phyloP scores from a whole-genome alignment of 2,797 vertebrate genomes.

The Pseudochirops corinnae region DNA sequence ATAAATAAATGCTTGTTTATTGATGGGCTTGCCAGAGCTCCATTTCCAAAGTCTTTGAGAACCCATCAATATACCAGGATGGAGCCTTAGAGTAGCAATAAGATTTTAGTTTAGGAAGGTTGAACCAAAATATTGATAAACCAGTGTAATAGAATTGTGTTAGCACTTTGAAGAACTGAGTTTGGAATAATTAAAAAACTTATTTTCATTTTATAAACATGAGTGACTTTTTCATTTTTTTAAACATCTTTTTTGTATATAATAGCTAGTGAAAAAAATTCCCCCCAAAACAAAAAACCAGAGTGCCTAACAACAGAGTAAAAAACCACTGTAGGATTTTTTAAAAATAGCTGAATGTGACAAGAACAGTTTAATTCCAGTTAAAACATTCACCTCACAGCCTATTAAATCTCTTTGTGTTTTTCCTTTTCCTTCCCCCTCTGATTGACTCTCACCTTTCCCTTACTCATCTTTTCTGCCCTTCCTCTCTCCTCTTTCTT shows the following conservation, averaged over 20 bases:
- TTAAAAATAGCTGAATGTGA: conserved; percentile 49
- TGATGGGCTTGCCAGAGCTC: not conserved
- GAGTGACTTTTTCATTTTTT: not conserved
- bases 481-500: not conserved
- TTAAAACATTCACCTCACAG: not conserved
- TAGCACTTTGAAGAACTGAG: not conserved
- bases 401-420: conserved; percentile 29
- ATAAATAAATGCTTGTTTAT: not conserved
- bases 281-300: not conserved
- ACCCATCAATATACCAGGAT: not conserved
- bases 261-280: conserved; percentile 40
- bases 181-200: conserved; percentile 5
- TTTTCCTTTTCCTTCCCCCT: not conserved
- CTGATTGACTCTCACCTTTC: not conserved
- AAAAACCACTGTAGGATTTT: conserved; percentile 46
- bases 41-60: not conserved
- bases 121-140: not conserved
- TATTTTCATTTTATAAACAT: conserved; percentile 19
- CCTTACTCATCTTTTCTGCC: not conserved
- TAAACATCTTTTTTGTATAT: conserved; percentile 4
- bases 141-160: not conserved
- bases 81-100: not conserved
- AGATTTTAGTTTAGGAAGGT: not conserved
- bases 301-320: not conserved
- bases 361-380: conserved; percentile 32